Evolutionary conservation across 2,797 vertebrate genomes (phyloP).

Genomic region (Telmatherina bonti): DNA sequence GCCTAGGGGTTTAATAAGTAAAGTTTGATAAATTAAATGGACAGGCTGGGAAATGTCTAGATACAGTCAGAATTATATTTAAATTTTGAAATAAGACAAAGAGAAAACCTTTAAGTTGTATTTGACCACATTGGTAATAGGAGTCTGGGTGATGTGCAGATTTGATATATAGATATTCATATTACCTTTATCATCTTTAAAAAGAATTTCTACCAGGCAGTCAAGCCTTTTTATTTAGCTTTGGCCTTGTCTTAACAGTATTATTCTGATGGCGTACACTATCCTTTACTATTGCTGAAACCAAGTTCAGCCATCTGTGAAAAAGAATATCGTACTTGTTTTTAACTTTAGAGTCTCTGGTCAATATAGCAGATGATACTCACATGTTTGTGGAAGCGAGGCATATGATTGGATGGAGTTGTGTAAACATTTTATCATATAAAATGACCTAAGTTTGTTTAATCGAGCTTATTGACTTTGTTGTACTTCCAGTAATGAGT

Average conservation of each 20-base stretch:
- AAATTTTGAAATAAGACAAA: background rate
- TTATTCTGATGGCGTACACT: background rate
- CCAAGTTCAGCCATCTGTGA: too few relatives aligned
- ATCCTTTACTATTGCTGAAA: too few relatives aligned
- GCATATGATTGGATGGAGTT: background rate
- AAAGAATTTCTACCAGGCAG: background rate
- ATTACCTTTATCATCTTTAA: background rate
- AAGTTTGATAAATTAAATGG: background rate
- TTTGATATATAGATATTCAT: background rate
- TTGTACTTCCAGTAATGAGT: too few relatives aligned
- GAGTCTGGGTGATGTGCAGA: background rate
- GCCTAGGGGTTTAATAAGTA: background rate
- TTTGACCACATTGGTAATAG: background rate
- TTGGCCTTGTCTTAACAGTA: background rate
- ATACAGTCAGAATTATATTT: background rate
- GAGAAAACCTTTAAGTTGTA: background rate
- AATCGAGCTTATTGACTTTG: too few relatives aligned
- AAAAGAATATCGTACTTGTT: too few relatives aligned
- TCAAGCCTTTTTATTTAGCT: background rate
- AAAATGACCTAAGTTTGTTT: background rate
- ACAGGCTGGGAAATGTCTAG: background rate
- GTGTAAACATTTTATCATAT: too few relatives aligned
- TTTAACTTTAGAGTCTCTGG: too few relatives aligned
- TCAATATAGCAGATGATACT: too few relatives aligned
- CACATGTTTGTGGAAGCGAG: too few relatives aligned